Evolutionary conservation across 2,888 invertebrate species (phyloP).

Genomic region (Sarcophaga carnaria): DNA sequence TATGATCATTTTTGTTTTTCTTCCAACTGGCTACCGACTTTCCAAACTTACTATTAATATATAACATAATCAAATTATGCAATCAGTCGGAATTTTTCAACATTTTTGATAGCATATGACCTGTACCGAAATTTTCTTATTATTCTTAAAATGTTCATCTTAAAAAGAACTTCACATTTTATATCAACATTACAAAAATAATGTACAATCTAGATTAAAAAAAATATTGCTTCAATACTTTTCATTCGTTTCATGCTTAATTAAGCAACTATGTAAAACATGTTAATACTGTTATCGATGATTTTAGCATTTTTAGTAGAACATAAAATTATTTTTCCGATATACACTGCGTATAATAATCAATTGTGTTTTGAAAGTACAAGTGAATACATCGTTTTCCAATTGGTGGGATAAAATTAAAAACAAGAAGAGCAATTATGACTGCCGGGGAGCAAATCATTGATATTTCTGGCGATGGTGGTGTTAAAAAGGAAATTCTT

Average conservation of each 20-base stretch:
- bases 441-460: constrained; percentile 70
- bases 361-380: constrained; percentile 27
- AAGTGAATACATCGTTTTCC: constrained; percentile 7
- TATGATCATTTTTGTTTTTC: too few species aligned
- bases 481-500: constrained; percentile 79
- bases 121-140: too few species aligned
- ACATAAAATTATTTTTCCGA: background rate
- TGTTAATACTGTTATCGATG: constrained; percentile 18
- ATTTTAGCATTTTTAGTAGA: constrained; percentile 10
- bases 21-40: too few species aligned
- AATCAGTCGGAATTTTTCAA: too few species aligned
- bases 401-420: background rate
- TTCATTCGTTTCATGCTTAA: background rate
- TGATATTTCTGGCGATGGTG: constrained; percentile 79
- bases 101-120: too few species aligned
- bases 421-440: background rate
- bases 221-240: too few species aligned
- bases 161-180: too few species aligned
- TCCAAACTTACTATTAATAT: too few species aligned
- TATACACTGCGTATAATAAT: constrained; percentile 23
- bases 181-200: too few species aligned
- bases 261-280: background rate
- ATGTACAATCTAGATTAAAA: too few species aligned
- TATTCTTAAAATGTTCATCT: too few species aligned
- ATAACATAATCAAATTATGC: too few species aligned